Evolutionary conservation across 2,888 invertebrate genomes (phyloP).

Genomic region (Theretra japonica): DNA sequence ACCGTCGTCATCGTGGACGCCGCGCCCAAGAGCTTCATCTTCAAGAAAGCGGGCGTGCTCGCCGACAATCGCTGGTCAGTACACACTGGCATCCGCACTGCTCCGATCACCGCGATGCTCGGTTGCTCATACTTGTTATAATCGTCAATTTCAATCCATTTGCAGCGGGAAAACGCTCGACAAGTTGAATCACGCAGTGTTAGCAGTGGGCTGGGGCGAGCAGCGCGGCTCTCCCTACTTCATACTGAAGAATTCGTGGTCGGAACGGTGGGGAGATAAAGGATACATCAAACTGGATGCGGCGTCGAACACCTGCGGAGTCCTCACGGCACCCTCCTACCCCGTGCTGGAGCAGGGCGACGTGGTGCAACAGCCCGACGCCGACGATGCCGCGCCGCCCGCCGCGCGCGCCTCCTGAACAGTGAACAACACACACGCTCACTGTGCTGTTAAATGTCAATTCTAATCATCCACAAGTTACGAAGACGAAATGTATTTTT

Average conservation of each 20-base stretch:
- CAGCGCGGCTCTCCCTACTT: slow-evolving; percentile 61
- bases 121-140: too few relatives aligned
- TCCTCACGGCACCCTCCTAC: slow-evolving; percentile 64
- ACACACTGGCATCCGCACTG: background rate
- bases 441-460: background rate
- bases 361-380: slow-evolving; percentile 49
- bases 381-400: slow-evolving; percentile 32
- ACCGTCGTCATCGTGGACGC: slow-evolving; percentile 70
- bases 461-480: background rate
- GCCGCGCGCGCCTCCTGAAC: slow-evolving; percentile 8
- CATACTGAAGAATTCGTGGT: slow-evolving; percentile 75
- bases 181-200: slow-evolving; percentile 64
- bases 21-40: slow-evolving; percentile 55
- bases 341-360: slow-evolving; percentile 59
- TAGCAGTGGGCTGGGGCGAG: slow-evolving; percentile 73
- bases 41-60: slow-evolving; percentile 63
- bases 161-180: slow-evolving; percentile 53
- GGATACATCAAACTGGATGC: slow-evolving; percentile 68
- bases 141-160: background rate
- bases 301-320: slow-evolving; percentile 69
- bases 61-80: slow-evolving; percentile 69
- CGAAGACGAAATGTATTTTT: too few relatives aligned
- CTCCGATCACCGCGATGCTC: background rate
- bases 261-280: slow-evolving; percentile 62
- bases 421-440: background rate